Conservation (phyloP, 2,113 vertebrate species). For the Gavia stellata region DNA sequence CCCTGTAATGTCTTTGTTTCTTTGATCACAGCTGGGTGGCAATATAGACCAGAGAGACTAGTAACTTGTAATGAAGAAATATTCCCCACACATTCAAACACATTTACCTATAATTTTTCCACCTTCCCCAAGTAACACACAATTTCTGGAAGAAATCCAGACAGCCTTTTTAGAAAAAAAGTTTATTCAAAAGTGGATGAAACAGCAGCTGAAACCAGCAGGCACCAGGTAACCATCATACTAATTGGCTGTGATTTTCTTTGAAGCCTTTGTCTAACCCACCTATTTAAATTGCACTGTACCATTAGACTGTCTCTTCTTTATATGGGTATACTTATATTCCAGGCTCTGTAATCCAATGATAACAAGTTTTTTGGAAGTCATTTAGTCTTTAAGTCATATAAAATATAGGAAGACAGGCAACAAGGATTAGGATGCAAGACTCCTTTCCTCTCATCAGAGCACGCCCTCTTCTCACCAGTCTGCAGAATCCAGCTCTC, state of each 20-base stretch:
- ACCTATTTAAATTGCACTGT: not conserved
- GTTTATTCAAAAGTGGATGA: not conserved
- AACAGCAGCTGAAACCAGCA: not conserved
- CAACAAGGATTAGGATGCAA: not conserved
- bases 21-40: slow-evolving; percentile 50
- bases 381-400: not conserved
- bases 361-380: not conserved
- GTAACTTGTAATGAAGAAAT: not conserved
- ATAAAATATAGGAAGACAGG: not conserved
- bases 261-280: not conserved
- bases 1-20: not conserved
- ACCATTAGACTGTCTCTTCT: not conserved
- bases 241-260: not conserved
- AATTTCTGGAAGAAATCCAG: not conserved
- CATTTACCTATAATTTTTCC: not conserved
- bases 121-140: not conserved
- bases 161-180: not conserved
- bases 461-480: not conserved
- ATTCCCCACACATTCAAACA: not conserved
- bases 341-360: not conserved
- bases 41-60: slow-evolving; percentile 33
- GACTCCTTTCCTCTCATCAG: not conserved
- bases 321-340: not conserved
- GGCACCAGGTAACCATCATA: not conserved
- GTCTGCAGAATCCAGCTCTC: not conserved